Percentiles rank a stretch among this genome's conserved stretches.
Conservation (phyloP, 2,113 vertebrate genomes). For the Eclectus roratus region DNA sequence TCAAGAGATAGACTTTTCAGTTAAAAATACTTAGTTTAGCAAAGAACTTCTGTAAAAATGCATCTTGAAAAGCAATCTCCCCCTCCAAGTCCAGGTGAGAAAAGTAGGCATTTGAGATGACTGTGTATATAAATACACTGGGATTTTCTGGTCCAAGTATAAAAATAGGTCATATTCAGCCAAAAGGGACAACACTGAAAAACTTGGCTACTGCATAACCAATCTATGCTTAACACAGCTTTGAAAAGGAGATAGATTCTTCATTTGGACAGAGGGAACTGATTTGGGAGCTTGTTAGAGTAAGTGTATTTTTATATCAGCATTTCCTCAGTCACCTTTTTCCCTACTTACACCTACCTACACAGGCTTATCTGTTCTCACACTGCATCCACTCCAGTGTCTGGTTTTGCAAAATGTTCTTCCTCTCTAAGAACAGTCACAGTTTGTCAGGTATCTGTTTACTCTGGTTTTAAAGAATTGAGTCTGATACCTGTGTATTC, state of each 20-base stretch:
- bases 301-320: conserved; percentile 7
- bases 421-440: neutral
- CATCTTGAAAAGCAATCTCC: neutral
- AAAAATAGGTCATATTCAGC: neutral
- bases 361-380: neutral
- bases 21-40: neutral
- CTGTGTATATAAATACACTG: neutral
- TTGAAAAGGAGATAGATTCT: conserved; percentile 23
- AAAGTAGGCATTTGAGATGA: neutral
- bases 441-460: neutral
- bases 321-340: neutral
- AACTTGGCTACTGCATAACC: neutral
- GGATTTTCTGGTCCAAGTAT: neutral
- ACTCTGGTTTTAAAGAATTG: neutral
- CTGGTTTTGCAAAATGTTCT: neutral
- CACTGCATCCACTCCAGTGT: neutral
- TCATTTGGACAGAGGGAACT: conserved; percentile 53
- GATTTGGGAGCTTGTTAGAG: conserved; percentile 76
- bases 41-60: neutral
- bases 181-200: neutral
- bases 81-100: neutral
- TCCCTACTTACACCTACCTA: neutral
- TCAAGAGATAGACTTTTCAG: neutral
- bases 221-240: neutral
- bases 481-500: neutral